Base-by-base conservation (phyloP, 2,888 invertebrate species). In the Drosophila kambysellisi region DNA sequence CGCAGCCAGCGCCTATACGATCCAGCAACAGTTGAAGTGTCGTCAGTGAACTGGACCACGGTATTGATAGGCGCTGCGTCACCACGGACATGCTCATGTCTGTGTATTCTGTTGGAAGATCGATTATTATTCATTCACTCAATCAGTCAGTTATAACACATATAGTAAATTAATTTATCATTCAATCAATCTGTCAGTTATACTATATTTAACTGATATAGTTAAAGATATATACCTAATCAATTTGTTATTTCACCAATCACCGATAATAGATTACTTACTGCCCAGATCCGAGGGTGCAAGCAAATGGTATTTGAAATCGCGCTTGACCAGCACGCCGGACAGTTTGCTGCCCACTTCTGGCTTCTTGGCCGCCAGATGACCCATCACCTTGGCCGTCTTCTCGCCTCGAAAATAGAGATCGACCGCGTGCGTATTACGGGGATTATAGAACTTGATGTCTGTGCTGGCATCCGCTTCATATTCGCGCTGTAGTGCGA, bases 351-450 rank as follows among this genome's bases (percentile, higher is more conserved):
- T 95, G 17, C 96, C 97, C 0, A 97, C 95, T 81, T 95, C 95
- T 0, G 99, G 98, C 52, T 96, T 95, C 59, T 96, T 96, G 87
- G 97, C 95, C 0, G 99, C 99, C 74, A 99, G 94, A 2, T 95
- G 95, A 0, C 99, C 99, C 96, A 99, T 99, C 8, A 97, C 98
- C 95, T 99, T 99, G 4, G 99, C 99, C 4, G 98, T 99, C 94
- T 99, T 99, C 93, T 99, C 99, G 32, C 99, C 99, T 50, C 98
- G 94, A 94, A 99, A 99, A 90, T 98, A 97, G 65, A 99, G 95
- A 83, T 97, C 96, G 0, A 99, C 97, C 0, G 96, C 96, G 74
- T 98, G 98, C 6, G 99, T 99, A 93, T 99, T 99, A 35, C 97
- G 94, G 1, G 99, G 99, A 94, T 99, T 99, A 94, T 99, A 97